Base-by-base conservation (phyloP, 1,140 invertebrate species). In the Lordiphosa mommai region DNA sequence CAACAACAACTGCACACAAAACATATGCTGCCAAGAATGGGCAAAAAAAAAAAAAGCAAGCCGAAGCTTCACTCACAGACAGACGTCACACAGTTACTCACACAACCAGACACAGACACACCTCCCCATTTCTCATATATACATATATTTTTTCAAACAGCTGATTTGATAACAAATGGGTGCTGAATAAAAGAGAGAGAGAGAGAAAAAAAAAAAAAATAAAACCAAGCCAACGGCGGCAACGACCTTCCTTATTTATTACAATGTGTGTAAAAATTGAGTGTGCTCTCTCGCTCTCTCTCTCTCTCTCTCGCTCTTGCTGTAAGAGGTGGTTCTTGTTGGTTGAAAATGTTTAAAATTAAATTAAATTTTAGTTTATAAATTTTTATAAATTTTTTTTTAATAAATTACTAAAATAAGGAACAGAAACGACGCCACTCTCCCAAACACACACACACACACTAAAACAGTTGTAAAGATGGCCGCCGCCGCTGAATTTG, bases 221-320 rank as follows among this genome's bases (percentile, higher is more conserved):
- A 34, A 17, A 46, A 55, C 50, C 71, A 67, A 71, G 53, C 38
- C 74, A 51, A 53, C 69, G 43, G 32, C 68, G 49, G 85, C 85
- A 87, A 87, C 85, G 85, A 87, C 85, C 85, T 87, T 87, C 85
- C 86, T 86, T 84, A 84, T 84, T 84, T 84, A 84, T 84, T 84
- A 84, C 77, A 84, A 84, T 84, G 77, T 84, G 64, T 84, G 72
- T 84, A 77, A 77, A 77, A 77, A 67, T 7, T 20, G 46, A 17
- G 30, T 52, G 65, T 56, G 56, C 47, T 56, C 60, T 68, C 48
- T 48, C 53, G 61, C 47, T 69, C 55, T 36, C 33, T 47, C 29
- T 33, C 27, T 41, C 17, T 41, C 41, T 53, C 36, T 67, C 47
- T 60, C 41, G 20, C 30, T 57, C 30, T 59, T 20, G n/a, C 33